Percentiles rank a stretch among this genome's conserved stretches.
These are phyloP conservation scores for Calyptommatus sinebrachiatus DNA, from an alignment of 2,113 vertebrate genomes.

Conservation along the genomic window DNA sequence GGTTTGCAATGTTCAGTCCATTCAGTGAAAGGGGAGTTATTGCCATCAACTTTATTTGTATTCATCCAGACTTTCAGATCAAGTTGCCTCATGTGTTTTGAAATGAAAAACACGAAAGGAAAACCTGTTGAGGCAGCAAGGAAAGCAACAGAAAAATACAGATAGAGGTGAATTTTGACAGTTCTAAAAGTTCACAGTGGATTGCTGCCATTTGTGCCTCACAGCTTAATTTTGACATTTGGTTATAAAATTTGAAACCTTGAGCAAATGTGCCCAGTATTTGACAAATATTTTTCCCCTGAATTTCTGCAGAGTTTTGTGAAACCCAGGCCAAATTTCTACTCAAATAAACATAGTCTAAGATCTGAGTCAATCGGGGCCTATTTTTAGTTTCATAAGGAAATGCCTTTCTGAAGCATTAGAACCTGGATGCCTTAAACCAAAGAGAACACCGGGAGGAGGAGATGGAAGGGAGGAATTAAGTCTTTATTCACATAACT, in stretches of 20 bases:
- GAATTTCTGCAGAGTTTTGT: conserved; percentile 44
- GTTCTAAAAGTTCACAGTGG: conserved; percentile 42
- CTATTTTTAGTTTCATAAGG: conserved; percentile 49
- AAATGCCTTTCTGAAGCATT: conserved; percentile 29
- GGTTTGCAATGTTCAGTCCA: background rate
- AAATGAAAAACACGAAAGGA: conserved; percentile 21
- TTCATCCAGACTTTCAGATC: background rate
- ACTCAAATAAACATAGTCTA: conserved; percentile 20
- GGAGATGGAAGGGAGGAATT: background rate
- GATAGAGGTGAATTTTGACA: conserved; percentile 20
- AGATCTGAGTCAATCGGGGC: conserved; percentile 34
- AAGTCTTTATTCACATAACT: background rate
- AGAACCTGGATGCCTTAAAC: conserved; percentile 26
- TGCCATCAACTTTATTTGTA: background rate
- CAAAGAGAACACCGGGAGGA: background rate
- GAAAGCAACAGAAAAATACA: conserved; percentile 39
- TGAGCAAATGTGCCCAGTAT: conserved; percentile 35
- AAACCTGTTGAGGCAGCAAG: conserved; percentile 22
- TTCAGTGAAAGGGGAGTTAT: background rate
- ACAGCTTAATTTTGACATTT: conserved; percentile 48
- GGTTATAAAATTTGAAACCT: conserved; percentile 36
- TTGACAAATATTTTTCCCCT: conserved; percentile 42
- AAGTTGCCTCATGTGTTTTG: background rate
- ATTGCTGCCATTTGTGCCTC: conserved; percentile 51
- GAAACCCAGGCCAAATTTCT: conserved; percentile 25